Evolutionary conservation across 2,888 invertebrate genomes (phyloP).

Genomic region (Aethes cnicana): DNA sequence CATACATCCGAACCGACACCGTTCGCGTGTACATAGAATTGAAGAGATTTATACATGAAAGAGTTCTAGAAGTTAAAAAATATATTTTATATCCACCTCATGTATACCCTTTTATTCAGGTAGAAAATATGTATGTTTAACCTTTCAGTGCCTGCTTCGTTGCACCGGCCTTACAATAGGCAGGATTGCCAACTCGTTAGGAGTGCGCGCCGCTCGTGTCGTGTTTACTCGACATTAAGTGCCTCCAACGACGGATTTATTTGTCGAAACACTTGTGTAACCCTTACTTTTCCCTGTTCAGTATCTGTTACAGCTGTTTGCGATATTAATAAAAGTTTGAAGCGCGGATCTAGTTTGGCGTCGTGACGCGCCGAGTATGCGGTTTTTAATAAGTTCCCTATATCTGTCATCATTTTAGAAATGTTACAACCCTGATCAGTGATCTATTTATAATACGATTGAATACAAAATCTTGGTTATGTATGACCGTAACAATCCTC

Average conservation of each 20-base stretch:
- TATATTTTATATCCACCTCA: no score
- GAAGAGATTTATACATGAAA: no score
- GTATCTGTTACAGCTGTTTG: conserved; percentile 29
- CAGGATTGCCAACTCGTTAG: conserved; percentile 26
- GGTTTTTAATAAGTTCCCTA: not conserved
- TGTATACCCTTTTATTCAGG: no score
- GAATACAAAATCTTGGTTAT: not conserved
- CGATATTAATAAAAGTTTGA: conserved; percentile 27
- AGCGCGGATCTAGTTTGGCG: not conserved
- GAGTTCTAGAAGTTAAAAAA: no score
- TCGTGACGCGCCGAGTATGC: not conserved
- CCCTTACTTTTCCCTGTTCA: conserved; percentile 16
- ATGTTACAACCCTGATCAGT: not conserved
- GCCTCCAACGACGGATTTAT: conserved; percentile 23
- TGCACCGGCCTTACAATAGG: no score
- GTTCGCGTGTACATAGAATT: no score
- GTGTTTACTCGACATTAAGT: conserved; percentile 26
- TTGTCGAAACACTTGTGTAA: conserved; percentile 25
- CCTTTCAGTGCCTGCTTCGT: no score
- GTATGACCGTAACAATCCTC: no score
- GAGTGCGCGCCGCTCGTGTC: conserved; percentile 4
- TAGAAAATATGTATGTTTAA: no score
- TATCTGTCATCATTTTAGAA: not conserved
- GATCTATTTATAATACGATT: no score
- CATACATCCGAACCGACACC: no score